Evolutionary conservation across 2,113 vertebrate species (phyloP).

Genomic region (Dasyornis broadbenti): DNA sequence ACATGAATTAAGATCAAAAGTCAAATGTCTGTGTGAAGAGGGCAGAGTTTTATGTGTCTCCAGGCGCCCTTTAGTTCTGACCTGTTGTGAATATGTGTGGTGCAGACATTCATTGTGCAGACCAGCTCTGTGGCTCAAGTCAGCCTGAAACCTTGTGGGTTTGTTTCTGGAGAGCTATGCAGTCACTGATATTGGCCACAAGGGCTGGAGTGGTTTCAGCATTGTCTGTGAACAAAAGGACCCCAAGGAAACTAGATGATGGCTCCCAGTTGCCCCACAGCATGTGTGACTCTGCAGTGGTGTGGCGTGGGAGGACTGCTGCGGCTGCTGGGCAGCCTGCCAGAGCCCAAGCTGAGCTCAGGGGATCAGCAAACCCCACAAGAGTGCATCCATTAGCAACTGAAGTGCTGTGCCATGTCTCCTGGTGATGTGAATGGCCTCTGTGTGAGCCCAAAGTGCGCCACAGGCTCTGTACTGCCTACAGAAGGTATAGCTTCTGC

Average conservation of each 20-base stretch:
- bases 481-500: background rate
- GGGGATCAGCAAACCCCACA: background rate
- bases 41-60: background rate
- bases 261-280: background rate
- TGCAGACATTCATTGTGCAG: background rate
- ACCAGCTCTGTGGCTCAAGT: background rate
- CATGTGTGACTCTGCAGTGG: background rate
- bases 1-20: background rate
- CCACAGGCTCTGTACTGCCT: background rate
- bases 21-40: background rate
- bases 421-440: background rate
- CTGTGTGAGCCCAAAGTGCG: background rate
- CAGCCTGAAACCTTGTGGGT: background rate
- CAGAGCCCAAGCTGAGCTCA: background rate
- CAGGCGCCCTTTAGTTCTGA: background rate
- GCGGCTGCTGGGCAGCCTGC: background rate
- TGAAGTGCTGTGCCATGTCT: background rate
- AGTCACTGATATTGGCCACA: background rate
- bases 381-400: background rate
- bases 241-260: background rate
- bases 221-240: background rate
- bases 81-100: background rate
- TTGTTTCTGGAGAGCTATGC: background rate
- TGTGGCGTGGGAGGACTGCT: background rate
- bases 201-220: background rate